Evolutionary conservation across 2,113 vertebrate genomes (phyloP).

Genomic region (Pterocles orientalis): DNA sequence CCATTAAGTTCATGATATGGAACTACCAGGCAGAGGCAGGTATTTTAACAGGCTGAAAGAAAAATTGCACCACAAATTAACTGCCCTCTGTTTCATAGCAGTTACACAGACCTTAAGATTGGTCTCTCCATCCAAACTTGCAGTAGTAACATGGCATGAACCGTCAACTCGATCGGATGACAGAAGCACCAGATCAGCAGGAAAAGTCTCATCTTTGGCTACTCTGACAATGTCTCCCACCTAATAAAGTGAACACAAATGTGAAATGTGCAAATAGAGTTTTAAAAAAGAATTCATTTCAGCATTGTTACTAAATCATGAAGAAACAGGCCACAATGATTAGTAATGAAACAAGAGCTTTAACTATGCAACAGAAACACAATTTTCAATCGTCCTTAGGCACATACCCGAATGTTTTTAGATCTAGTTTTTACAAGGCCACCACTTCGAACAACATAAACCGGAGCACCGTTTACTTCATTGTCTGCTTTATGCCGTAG

Average conservation of each 20-base stretch:
- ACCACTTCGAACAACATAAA: slow-evolving; percentile 97
- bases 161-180: slow-evolving; percentile 92
- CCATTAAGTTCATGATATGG: not conserved
- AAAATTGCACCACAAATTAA: not conserved
- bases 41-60: not conserved
- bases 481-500: slow-evolving; percentile 97
- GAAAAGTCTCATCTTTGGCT: slow-evolving; percentile 98
- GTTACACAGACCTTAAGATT: slow-evolving; percentile 88
- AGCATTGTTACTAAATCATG: not conserved
- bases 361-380: not conserved
- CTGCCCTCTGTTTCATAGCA: not conserved
- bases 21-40: not conserved
- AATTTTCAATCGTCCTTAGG: not conserved
- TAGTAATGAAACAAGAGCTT: not conserved
- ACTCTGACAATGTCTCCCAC: slow-evolving; percentile 98
- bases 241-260: slow-evolving; percentile 60
- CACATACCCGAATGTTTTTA: slow-evolving; percentile 93
- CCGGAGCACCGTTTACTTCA: slow-evolving; percentile 96
- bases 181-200: slow-evolving; percentile 91
- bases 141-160: slow-evolving; percentile 95
- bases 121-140: slow-evolving; percentile 96
- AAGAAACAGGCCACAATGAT: not conserved
- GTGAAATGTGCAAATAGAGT: not conserved
- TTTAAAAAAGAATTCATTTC: not conserved
- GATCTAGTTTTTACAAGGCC: slow-evolving; percentile 97